Evolutionary conservation across 2,113 vertebrate species (phyloP), one percentile per base, ranked within the genome.

Genomic region (Athene cunicularia): DNA sequence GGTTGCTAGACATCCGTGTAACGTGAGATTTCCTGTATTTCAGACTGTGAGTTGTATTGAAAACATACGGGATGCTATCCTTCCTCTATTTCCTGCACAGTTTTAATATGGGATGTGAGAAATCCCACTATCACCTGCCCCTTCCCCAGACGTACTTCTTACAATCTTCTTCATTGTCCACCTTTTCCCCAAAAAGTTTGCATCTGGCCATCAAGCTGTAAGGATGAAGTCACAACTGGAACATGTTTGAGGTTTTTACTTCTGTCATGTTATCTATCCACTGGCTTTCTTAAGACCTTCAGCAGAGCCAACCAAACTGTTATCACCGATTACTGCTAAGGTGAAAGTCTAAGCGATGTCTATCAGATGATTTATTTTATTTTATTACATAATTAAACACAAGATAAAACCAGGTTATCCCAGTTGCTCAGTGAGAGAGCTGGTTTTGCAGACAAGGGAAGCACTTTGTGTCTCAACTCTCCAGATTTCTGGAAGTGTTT

Each of bases 1-100:
- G 70, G 71, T 28, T 72, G 86, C 89, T 81, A 41, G 89, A 76
- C 82, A 76, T 33, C 93, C 20, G 2, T 63, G 93, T 56, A 60
- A 95, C 3, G 8, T 49, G 92, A 91, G 89, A 96, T 80, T 93
- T 85, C 95, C 93, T 70, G 72, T 30, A 6, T 41, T 82, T 52
- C 82, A 80, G 86, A 12, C 90, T 60, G 68, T 0, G 33, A 50
- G 59, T 16, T 16, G 23, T 24, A 21, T 15, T 77, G 70, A 49
- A 59, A 94, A 59, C 88, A 39, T 7, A 8, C 3, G 17, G 72
- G 83, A 45, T 76, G 80, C 22, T 86, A 1, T 59, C 43, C 80
- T 52, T 39, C 71, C 76, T 86, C 15, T 7, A 9, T 26, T 75
- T 73, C 83, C 75, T 73, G 59, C 28, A 1, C 41, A 4, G 49